A percentile compares a stretch with the other conserved stretches of the same genome.
Conservation (phyloP, 2,797 vertebrate genomes). For the Mus spretus region DNA sequence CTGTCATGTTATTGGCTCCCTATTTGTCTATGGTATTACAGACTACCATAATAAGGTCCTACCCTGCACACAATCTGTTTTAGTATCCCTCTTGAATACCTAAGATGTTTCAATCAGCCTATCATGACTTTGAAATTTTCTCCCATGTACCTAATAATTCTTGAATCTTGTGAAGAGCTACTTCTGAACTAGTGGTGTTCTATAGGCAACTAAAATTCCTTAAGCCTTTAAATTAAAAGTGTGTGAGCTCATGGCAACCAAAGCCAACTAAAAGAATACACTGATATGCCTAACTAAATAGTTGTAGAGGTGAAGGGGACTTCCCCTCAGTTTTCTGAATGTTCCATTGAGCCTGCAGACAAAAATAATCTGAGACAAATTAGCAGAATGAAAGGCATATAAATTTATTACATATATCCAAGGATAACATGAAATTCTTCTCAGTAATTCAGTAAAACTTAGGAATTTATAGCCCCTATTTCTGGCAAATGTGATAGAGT, state of each 20-base stretch:
- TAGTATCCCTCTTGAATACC: not conserved
- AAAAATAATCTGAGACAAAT: not conserved
- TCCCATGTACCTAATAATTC: constrained; percentile 28
- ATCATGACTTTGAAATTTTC: constrained; percentile 1
- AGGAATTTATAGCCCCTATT: not conserved
- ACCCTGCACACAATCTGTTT: too few relatives aligned
- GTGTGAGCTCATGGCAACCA: not conserved
- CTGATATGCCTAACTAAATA: constrained; percentile 1
- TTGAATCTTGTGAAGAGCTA: constrained; percentile 55
- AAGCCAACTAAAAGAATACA: constrained; percentile 3
- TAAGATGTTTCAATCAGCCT: not conserved
- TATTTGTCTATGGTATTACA: not conserved
- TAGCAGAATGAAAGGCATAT: not conserved
- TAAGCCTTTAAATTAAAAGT: constrained; percentile 56
- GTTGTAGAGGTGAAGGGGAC: not conserved
- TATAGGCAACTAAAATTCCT: constrained; percentile 12
- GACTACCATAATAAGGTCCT: not conserved
- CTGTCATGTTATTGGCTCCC: not conserved
- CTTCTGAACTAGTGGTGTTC: not conserved
- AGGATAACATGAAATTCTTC: not conserved
- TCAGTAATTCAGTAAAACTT: not conserved
- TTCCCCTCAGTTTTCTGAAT: not conserved
- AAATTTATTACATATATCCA: not conserved
- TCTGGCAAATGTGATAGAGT: not conserved
- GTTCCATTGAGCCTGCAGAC: not conserved